Evolutionary conservation across 2,888 invertebrate genomes (phyloP).

Genomic region (Drosophila meridionalis): DNA sequence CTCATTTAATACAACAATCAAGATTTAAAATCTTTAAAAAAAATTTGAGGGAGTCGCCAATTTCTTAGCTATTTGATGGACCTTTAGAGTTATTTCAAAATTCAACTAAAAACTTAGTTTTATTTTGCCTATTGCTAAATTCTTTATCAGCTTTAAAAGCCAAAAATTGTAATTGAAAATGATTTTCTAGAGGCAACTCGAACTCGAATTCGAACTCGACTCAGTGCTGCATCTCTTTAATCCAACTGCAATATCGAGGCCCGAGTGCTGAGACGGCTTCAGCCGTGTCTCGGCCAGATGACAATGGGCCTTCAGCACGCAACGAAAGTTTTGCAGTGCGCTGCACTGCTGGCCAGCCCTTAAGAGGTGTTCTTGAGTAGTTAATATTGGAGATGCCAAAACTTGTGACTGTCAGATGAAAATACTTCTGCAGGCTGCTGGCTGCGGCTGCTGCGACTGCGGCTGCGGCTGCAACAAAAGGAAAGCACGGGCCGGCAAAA

Average conservation of each 20-base stretch:
- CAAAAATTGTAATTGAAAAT: background rate
- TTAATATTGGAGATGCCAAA: slow-evolving; percentile 37
- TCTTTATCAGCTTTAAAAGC: background rate
- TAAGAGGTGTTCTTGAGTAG: slow-evolving; percentile 14
- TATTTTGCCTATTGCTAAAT: no score
- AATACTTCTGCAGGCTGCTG: slow-evolving; percentile 25
- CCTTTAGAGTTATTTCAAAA: no score
- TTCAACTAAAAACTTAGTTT: no score
- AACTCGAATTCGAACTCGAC: background rate
- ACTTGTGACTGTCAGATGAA: slow-evolving; percentile 39
- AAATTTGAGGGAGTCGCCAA: no score
- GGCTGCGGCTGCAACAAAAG: background rate
- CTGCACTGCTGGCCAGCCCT: slow-evolving; percentile 36
- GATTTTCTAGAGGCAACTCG: background rate
- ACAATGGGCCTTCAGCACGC: background rate
- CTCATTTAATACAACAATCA: no score
- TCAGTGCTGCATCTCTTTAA: background rate
- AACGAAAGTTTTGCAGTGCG: slow-evolving; percentile 6
- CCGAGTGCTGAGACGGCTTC: slow-evolving; percentile 2
- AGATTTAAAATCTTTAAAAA: no score
- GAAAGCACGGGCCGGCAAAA: slow-evolving; percentile 6
- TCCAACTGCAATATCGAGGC: background rate
- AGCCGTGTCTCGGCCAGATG: background rate
- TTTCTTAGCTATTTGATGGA: no score
- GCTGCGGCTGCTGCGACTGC: background rate